Evolutionary conservation across 1,140 invertebrate genomes (phyloP).

Genomic region (Caenorhabditis inopinata): DNA sequence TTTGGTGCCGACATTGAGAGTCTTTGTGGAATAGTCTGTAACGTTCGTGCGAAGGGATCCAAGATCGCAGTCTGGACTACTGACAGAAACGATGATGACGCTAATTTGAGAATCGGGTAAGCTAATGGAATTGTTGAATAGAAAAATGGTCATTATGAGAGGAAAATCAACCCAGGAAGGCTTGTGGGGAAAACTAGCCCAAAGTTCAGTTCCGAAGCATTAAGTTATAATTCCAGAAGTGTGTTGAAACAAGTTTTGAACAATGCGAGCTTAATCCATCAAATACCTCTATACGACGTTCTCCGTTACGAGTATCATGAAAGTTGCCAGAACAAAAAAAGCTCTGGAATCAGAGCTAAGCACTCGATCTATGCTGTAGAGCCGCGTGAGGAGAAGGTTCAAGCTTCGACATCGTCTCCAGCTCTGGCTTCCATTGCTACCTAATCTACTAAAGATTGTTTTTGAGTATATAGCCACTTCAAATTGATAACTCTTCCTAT

Average conservation of each 20-base stretch:
- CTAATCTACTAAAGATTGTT: not conserved
- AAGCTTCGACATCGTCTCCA: not conserved
- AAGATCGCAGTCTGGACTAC: constrained; percentile 82
- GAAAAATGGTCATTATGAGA: too few relatives aligned
- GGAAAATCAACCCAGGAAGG: too few relatives aligned
- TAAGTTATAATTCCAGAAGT: constrained; percentile 11
- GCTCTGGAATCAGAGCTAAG: constrained; percentile 39
- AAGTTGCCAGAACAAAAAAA: constrained; percentile 47
- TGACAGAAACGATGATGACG: constrained; percentile 77
- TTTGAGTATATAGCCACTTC: too few relatives aligned
- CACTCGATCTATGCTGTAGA: not conserved
- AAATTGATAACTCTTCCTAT: too few relatives aligned
- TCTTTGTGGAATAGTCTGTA: constrained; percentile 90
- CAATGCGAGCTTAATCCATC: not conserved
- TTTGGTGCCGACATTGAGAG: constrained; percentile 87
- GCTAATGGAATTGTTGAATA: not conserved
- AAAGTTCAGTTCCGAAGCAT: too few relatives aligned
- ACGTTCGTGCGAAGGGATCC: constrained; percentile 83
- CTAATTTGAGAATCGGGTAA: constrained; percentile 72
- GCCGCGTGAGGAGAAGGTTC: not conserved
- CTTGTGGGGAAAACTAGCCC: too few relatives aligned
- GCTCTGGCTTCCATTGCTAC: too few relatives aligned
- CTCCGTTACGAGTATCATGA: constrained; percentile 53
- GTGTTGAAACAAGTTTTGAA: constrained; percentile 43
- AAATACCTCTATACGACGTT: constrained; percentile 40